phyloP scores from a whole-genome alignment of 2,113 vertebrate genomes.

The Oxygymnocypris stewartii region DNA sequence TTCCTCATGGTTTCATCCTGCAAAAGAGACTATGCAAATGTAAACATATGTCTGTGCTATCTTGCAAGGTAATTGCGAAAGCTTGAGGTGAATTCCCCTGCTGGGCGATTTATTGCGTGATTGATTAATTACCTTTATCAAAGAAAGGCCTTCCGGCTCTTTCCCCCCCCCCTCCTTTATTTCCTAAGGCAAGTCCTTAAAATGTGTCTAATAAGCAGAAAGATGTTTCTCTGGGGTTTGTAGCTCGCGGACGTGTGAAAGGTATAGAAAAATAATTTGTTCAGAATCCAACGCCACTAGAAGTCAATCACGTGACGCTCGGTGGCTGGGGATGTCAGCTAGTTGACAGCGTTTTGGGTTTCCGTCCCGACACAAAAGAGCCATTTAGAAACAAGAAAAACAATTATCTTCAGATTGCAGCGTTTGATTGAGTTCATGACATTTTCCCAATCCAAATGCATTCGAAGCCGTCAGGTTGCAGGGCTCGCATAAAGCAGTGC shows the following conservation, averaged over 20 bases:
- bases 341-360: constrained; percentile 2
- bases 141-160: background rate
- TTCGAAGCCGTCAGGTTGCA: background rate
- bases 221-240: background rate
- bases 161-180: background rate
- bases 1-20: background rate
- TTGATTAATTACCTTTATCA: constrained; percentile 38
- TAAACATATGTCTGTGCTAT: constrained; percentile 17
- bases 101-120: constrained; percentile 39
- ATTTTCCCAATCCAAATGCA: background rate
- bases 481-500: background rate
- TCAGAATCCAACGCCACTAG: background rate
- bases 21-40: constrained; percentile 38
- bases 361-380: background rate
- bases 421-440: constrained; percentile 10
- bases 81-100: constrained; percentile 41
- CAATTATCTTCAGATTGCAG: constrained; percentile 11
- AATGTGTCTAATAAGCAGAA: background rate
- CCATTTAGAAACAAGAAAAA: background rate
- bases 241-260: background rate
- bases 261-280: background rate
- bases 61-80: constrained; percentile 29
- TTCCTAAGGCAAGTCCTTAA: background rate
- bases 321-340: background rate
- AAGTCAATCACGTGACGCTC: background rate